These are phyloP conservation scores for Drosophila kepulauana DNA, from an alignment of 1,140 invertebrate species.

Conservation along the genomic window DNA sequence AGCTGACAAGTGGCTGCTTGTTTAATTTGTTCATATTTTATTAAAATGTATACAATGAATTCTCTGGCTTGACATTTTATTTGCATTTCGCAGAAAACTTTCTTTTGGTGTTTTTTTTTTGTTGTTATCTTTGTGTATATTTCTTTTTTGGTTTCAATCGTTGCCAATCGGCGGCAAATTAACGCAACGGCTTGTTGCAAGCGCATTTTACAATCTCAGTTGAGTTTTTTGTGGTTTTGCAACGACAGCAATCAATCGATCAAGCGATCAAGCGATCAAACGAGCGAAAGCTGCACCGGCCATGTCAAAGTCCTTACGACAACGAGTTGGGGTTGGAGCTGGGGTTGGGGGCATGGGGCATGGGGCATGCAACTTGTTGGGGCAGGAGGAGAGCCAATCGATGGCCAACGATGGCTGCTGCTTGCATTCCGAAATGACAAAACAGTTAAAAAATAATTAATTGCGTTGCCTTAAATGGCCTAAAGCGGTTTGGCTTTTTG, in stretches of 20 bases:
- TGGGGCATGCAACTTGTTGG: background rate
- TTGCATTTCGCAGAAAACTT: constrained; percentile 55
- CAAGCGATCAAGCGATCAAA: constrained; percentile 82
- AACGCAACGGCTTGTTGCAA: constrained; percentile 81
- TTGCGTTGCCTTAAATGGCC: constrained; percentile 84
- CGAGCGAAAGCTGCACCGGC: constrained; percentile 77
- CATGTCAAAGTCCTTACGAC: constrained; percentile 76
- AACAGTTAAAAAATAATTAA: constrained; percentile 85
- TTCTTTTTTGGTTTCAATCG: constrained; percentile 46
- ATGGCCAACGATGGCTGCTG: constrained; percentile 74
- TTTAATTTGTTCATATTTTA: constrained; percentile 64
- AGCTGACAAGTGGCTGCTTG: constrained; percentile 29
- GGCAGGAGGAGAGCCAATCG: constrained; percentile 62
- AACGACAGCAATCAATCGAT: constrained; percentile 83
- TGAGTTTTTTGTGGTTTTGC: constrained; percentile 29
- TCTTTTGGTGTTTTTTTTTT: constrained; percentile 43
- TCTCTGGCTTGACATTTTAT: constrained; percentile 24
- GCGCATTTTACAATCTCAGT: constrained; percentile 74
- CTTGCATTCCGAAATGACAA: constrained; percentile 84
- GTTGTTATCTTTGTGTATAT: constrained; percentile 10
- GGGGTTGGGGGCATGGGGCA: background rate
- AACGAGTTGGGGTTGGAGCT: background rate
- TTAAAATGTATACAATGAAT: constrained; percentile 34
- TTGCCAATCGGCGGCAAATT: constrained; percentile 84
- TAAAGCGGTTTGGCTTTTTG: constrained; percentile 79